Evolutionary conservation across 1,140 invertebrate species (phyloP).

Genomic region (Nymphalis io): DNA sequence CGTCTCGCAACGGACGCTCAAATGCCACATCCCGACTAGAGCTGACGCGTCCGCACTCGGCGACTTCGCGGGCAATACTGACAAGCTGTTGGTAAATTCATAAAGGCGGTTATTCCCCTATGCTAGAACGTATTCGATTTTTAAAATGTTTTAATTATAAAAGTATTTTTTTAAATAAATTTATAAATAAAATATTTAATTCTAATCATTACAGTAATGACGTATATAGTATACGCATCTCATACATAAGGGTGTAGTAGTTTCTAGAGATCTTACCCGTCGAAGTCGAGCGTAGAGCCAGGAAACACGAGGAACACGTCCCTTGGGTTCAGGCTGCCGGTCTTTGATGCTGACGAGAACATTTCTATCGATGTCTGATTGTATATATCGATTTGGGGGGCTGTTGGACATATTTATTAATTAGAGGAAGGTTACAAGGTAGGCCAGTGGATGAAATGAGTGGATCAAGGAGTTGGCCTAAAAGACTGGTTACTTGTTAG

Average conservation of each 20-base stretch:
- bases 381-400: slow-evolving; percentile 69
- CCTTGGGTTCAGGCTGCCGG: slow-evolving; percentile 46
- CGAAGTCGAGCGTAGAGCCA: slow-evolving; percentile 43
- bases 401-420: slow-evolving; percentile 38
- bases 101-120: neutral
- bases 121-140: too few relatives aligned
- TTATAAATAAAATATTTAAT: too few relatives aligned
- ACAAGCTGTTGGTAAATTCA: slow-evolving; percentile 44
- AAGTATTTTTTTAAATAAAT: too few relatives aligned
- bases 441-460: too few relatives aligned
- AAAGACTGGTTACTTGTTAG: too few relatives aligned
- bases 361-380: slow-evolving; percentile 60
- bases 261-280: slow-evolving; percentile 50
- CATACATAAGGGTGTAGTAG: too few relatives aligned
- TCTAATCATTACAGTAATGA: too few relatives aligned
- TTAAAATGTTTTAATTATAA: too few relatives aligned
- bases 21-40: slow-evolving; percentile 61
- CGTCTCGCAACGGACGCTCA: slow-evolving; percentile 63
- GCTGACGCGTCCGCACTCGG: slow-evolving; percentile 30
- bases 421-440: neutral
- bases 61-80: slow-evolving; percentile 56
- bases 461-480: too few relatives aligned
- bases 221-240: too few relatives aligned
- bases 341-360: slow-evolving; percentile 63
- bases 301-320: slow-evolving; percentile 62